phyloP scores from a whole-genome alignment of 2,888 invertebrate species.

The Platynereis dumerilii region DNA sequence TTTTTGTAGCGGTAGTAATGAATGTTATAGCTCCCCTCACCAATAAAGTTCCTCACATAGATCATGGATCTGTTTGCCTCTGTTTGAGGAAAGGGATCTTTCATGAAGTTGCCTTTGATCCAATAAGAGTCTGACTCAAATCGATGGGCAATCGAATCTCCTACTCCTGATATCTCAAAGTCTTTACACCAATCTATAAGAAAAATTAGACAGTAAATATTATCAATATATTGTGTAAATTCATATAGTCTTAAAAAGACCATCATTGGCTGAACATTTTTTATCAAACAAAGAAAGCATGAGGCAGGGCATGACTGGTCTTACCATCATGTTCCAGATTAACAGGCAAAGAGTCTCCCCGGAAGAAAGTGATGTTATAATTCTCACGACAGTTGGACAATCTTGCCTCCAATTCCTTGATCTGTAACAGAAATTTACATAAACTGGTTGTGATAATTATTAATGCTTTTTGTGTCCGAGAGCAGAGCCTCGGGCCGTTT shows the following conservation, averaged over 20 bases:
- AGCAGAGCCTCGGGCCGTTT: too few relatives aligned
- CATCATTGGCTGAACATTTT: too few relatives aligned
- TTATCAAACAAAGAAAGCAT: too few relatives aligned
- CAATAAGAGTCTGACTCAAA: neutral
- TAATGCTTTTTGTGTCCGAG: too few relatives aligned
- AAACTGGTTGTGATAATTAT: neutral
- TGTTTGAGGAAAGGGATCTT: neutral
- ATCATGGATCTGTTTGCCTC: neutral
- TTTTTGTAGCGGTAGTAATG: too few relatives aligned
- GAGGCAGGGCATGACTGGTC: too few relatives aligned
- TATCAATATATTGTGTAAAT: too few relatives aligned
- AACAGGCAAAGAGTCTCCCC: conserved; percentile 6
- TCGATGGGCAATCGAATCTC: neutral
- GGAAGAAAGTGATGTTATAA: conserved; percentile 4
- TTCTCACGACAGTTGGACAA: conserved; percentile 6
- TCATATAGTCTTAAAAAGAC: too few relatives aligned
- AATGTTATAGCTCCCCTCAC: too few relatives aligned
- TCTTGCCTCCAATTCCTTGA: conserved; percentile 1
- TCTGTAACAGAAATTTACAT: conserved; percentile 1
- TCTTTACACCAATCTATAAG: neutral
- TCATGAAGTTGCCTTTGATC: neutral
- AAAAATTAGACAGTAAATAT: neutral
- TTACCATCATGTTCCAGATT: conserved; percentile 1
- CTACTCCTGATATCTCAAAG: neutral
- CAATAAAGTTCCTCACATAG: neutral